Conservation (phyloP, 1,140 invertebrate species). For the Trichonephila inaurata region DNA sequence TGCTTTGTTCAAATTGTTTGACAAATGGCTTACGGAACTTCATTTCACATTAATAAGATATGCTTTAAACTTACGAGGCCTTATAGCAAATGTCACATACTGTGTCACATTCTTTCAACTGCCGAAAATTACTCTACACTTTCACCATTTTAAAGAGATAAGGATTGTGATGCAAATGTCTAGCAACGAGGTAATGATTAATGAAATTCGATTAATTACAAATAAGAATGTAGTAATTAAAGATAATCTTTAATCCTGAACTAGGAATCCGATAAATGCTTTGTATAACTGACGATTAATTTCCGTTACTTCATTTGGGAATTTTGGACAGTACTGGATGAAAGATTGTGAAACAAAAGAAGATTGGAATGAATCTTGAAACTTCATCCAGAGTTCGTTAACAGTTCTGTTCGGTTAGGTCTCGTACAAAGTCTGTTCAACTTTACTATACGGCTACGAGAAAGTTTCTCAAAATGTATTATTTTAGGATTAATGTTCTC, state of each 20-base stretch:
- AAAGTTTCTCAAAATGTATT: not conserved
- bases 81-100: not conserved
- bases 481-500: not conserved
- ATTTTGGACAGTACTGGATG: not conserved
- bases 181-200: conserved; percentile 57
- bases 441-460: not conserved
- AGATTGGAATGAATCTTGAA: not conserved
- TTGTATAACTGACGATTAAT: conserved; percentile 36
- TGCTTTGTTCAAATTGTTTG: too few relatives aligned
- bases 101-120: not conserved
- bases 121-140: conserved; percentile 27
- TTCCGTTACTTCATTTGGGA: conserved; percentile 33
- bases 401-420: not conserved
- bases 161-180: conserved; percentile 53
- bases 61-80: not conserved
- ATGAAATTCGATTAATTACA: conserved; percentile 67
- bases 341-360: not conserved
- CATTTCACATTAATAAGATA: not conserved
- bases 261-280: not conserved
- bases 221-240: conserved; percentile 62
- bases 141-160: not conserved
- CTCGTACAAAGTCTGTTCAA: not conserved
- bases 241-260: conserved; percentile 46
- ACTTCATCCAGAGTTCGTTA: not conserved
- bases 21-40: too few relatives aligned